Evolutionary conservation across 1,140 invertebrate species (phyloP).

Genomic region (Papilio xuthus): DNA sequence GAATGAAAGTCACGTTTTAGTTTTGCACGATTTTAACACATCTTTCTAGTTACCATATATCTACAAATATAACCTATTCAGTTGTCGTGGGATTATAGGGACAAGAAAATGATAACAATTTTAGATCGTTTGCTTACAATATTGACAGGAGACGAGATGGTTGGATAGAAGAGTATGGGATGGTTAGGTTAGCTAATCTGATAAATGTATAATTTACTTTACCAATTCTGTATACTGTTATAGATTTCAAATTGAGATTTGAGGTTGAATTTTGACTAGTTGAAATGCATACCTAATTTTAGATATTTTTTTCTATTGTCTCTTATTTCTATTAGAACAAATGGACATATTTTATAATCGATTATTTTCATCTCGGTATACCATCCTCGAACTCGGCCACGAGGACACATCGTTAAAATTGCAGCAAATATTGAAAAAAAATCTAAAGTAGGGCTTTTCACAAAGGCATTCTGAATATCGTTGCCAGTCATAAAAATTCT

Average conservation of each 20-base stretch:
- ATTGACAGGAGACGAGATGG: background rate
- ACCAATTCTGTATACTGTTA: no score
- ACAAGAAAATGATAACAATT: no score
- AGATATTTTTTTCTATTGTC: background rate
- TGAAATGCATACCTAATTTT: background rate
- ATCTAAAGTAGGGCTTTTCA: slow-evolving; percentile 14
- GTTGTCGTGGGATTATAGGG: background rate
- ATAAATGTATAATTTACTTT: background rate
- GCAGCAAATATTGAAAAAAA: slow-evolving; percentile 1
- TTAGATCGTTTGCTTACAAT: background rate
- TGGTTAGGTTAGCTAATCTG: no score
- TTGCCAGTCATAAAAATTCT: slow-evolving; percentile 19
- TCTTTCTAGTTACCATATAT: background rate
- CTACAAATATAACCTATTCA: background rate
- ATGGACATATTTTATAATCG: background rate
- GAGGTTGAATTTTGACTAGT: no score
- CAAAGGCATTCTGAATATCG: slow-evolving; percentile 31
- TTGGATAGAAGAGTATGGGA: no score
- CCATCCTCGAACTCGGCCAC: background rate
- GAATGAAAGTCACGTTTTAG: slow-evolving; percentile 4
- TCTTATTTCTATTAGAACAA: background rate
- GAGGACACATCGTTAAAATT: slow-evolving; percentile 9
- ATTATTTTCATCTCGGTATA: background rate
- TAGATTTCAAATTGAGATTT: no score
- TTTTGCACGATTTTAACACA: background rate